Base-by-base conservation (phyloP, 2,888 invertebrate genomes). In the Drosophila cyrtoloma region DNA sequence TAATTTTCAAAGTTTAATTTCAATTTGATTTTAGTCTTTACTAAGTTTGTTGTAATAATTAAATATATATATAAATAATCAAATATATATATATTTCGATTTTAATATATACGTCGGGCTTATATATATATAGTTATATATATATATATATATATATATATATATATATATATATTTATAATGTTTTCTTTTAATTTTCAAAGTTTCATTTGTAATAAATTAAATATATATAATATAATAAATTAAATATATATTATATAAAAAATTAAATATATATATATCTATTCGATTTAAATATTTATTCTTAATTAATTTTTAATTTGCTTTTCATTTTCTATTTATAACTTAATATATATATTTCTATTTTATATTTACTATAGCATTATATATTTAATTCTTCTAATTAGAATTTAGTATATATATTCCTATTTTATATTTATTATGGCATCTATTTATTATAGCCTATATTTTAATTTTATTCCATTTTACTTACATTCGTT, bases 81-180 rank as follows among this genome's bases (percentile, higher is more conserved):
- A n/a, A 39, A 35, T 35, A 14, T 35, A 5, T 5, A 35, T 35
- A 5, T 35, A 16, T 35, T 16, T 35, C 14, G 14, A 35, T 16
- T 14, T 37, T 19, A 16, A 19, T 37, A 37, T 37, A 33, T 33
- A 33, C 10, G 88, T 39, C 6, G 14, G 7, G 1, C 4, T 22
- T 47, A 22, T 16, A 37, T 39, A 9, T 37, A 19, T n/a, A 39
- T 37, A 26, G 19, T 5, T 39, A 39, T 19, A 19, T 19, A 7
- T 14, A 14, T 14, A 47, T 22, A 26, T 26, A 26, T 26, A 35
- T 35, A 47, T 22, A 26, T 26, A 26, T 26, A 35, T 35, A 39
- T 19, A n/a, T 39, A 39, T 35, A 35, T 35, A 5, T 5, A 35
- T 35, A 5, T 35, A 16, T 35, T 16, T 35, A 22, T 16, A 37